Conservation (phyloP, 2,888 invertebrate genomes). For the Gnatocerus cornutus region DNA sequence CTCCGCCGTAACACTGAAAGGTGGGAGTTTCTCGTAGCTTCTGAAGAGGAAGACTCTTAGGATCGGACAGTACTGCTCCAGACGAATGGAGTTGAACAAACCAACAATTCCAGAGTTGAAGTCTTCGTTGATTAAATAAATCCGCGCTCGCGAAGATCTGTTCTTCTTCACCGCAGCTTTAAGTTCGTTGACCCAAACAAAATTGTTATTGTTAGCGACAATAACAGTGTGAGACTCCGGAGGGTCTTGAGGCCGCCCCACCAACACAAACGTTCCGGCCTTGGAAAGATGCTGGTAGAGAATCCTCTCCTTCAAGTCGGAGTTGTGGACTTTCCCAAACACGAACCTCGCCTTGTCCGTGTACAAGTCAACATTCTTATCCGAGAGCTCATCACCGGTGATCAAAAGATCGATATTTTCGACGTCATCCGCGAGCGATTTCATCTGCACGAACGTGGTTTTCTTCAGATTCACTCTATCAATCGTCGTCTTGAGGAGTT, state of each 20-base stretch:
- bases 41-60: conserved; percentile 54
- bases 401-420: neutral
- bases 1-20: conserved; percentile 53
- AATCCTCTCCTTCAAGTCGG: conserved; percentile 23
- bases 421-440: neutral
- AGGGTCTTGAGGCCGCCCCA: conserved; percentile 24
- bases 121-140: conserved; percentile 50
- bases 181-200: conserved; percentile 49
- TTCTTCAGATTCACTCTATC: conserved; percentile 12
- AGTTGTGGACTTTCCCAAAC: conserved; percentile 32
- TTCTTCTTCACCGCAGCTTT: conserved; percentile 41
- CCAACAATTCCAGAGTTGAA: conserved; percentile 57
- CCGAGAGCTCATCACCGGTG: neutral
- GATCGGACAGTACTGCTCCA: conserved; percentile 42
- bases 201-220: conserved; percentile 39
- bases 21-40: conserved; percentile 46
- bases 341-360: conserved; percentile 21
- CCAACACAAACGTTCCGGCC: conserved; percentile 38
- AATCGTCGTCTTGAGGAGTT: neutral
- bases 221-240: conserved; percentile 43
- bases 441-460: neutral
- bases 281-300: conserved; percentile 39
- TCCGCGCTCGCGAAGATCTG: conserved; percentile 9
- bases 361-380: neutral
- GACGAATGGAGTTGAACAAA: conserved; percentile 52